phyloP scores from a whole-genome alignment of 2,113 vertebrate genomes.

The Cygnus atratus region DNA sequence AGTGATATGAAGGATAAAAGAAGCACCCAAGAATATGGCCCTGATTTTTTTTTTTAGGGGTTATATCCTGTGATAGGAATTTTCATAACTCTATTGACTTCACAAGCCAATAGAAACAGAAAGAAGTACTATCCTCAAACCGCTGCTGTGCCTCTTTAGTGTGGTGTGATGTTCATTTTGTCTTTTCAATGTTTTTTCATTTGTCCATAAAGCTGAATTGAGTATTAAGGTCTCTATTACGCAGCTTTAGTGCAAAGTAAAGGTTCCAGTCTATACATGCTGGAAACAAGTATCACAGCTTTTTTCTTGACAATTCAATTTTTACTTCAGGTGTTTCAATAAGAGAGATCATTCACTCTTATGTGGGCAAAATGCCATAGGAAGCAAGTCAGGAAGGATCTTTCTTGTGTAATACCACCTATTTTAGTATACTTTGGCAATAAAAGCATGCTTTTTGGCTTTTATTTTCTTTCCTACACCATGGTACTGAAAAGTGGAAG shows the following conservation, averaged over 20 bases:
- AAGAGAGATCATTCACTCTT: background rate
- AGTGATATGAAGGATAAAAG: background rate
- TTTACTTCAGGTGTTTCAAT: background rate
- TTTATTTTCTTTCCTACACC: conserved; percentile 9
- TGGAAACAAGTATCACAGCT: background rate
- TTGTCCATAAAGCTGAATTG: background rate
- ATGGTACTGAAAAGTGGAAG: background rate
- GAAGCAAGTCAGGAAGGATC: background rate
- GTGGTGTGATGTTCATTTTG: background rate
- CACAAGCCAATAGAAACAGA: background rate
- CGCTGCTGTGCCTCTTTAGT: rapidly evolving
- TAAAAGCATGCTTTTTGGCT: conserved; percentile 2
- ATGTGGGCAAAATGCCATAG: background rate
- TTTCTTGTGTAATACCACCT: background rate
- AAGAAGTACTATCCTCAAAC: background rate
- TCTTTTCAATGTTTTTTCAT: background rate
- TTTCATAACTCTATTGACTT: background rate
- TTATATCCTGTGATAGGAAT: background rate
- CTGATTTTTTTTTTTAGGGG: background rate
- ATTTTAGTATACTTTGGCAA: conserved; percentile 27
- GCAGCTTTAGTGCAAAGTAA: background rate
- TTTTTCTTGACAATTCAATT: background rate
- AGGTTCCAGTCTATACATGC: background rate
- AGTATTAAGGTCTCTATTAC: background rate
- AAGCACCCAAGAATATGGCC: background rate